Percentiles rank a stretch among this genome's conserved stretches.
phyloP scores from a whole-genome alignment of 2,888 invertebrate genomes.

The Spisula subtruncata region DNA sequence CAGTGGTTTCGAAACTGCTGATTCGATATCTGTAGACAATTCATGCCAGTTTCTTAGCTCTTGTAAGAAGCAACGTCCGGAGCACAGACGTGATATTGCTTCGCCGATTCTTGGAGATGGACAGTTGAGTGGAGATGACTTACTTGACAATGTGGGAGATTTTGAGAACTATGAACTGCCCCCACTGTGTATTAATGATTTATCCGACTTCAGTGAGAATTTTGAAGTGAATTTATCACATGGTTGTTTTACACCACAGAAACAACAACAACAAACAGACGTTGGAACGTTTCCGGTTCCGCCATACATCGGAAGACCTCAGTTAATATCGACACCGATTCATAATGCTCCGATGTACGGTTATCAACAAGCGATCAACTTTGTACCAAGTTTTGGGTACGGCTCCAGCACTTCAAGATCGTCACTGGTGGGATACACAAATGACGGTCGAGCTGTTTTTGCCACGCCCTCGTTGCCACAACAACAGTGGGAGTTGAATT shows the following conservation, averaged over 20 bases:
- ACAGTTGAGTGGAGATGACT: neutral
- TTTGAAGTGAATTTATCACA: neutral
- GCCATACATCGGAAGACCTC: neutral
- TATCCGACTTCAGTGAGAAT: constrained; percentile 26
- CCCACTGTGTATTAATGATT: constrained; percentile 39
- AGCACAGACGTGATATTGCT: neutral
- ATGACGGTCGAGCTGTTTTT: neutral
- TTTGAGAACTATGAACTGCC: constrained; percentile 35
- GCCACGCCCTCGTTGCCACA: neutral
- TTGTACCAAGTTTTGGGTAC: neutral
- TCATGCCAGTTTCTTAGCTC: constrained; percentile 25
- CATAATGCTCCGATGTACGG: neutral
- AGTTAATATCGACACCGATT: constrained; percentile 27
- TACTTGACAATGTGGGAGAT: neutral
- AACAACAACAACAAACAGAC: neutral
- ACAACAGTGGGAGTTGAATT: neutral
- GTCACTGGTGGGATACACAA: neutral
- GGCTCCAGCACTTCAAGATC: neutral
- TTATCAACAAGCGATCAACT: neutral
- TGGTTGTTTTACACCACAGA: constrained; percentile 2
- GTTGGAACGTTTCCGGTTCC: neutral
- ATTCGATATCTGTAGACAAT: constrained; percentile 58
- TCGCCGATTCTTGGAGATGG: neutral
- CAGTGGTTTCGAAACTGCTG: constrained; percentile 71
- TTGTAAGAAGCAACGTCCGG: neutral